phyloP scores from a whole-genome alignment of 2,888 invertebrate species.

The Apomyelois bistriatella region DNA sequence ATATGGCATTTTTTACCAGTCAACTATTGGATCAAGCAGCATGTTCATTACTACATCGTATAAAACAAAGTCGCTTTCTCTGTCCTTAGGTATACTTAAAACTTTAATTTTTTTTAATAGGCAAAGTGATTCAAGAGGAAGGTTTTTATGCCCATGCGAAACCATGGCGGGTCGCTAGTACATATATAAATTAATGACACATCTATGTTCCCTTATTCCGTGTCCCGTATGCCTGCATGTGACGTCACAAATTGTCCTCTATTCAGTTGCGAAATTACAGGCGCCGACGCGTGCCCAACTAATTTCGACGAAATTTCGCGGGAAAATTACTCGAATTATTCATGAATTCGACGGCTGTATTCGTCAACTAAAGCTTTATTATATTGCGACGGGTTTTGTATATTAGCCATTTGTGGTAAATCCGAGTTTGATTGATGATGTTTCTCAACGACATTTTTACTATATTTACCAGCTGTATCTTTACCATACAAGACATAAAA shows the following conservation, averaged over 20 bases:
- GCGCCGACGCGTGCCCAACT: conserved; percentile 52
- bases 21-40: no score
- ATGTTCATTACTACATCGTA: no score
- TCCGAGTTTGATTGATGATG: background rate
- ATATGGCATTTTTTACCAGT: no score
- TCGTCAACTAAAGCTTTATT: conserved; percentile 8
- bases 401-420: background rate
- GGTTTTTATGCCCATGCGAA: no score
- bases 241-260: conserved; percentile 75
- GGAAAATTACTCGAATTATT: conserved; percentile 24
- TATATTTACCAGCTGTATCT: no score
- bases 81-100: no score
- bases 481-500: no score
- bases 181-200: no score
- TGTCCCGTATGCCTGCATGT: conserved; percentile 54
- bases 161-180: no score
- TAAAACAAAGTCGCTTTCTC: no score
- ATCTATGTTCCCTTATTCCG: conserved; percentile 23
- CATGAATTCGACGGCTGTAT: conserved; percentile 18
- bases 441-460: background rate
- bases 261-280: conserved; percentile 73
- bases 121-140: no score
- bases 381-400: background rate
- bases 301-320: conserved; percentile 49
- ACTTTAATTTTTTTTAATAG: no score